phyloP scores from a whole-genome alignment of 2,113 vertebrate species.

The Pygathrix nemaeus region DNA sequence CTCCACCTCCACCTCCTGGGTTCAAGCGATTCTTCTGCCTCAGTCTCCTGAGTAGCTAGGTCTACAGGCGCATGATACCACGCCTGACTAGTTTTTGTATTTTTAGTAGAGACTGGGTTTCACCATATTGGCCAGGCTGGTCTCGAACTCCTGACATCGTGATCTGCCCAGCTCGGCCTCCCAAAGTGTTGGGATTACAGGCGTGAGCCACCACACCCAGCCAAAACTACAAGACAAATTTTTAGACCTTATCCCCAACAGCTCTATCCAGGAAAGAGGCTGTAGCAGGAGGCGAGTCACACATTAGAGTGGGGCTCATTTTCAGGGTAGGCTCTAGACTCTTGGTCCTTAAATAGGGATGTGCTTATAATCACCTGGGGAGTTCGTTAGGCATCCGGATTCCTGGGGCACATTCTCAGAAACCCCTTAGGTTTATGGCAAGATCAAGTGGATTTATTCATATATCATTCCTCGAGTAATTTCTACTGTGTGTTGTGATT shows the following conservation, averaged over 20 bases:
- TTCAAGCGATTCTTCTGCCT: no score
- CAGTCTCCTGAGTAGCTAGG: no score
- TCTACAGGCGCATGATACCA: no score
- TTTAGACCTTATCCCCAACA: background rate
- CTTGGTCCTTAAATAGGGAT: background rate
- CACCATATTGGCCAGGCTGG: no score
- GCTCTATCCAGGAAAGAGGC: background rate
- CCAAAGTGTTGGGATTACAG: no score
- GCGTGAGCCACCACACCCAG: no score
- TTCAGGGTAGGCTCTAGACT: background rate
- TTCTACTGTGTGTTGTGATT: background rate
- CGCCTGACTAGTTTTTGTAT: no score
- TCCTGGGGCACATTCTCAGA: background rate
- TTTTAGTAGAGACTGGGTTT: no score
- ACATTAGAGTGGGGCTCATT: accelerated
- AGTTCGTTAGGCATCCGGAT: no score
- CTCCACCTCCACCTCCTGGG: no score
- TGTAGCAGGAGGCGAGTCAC: accelerated
- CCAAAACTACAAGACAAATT: background rate
- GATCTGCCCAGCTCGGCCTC: no score
- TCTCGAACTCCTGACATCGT: no score
- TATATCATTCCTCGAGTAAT: background rate
- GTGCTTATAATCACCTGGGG: accelerated
- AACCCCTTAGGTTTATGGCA: background rate
- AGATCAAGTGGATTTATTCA: background rate